Base-by-base conservation (phyloP, 2,888 invertebrate species). In the Eristalinus sepulchralis region DNA sequence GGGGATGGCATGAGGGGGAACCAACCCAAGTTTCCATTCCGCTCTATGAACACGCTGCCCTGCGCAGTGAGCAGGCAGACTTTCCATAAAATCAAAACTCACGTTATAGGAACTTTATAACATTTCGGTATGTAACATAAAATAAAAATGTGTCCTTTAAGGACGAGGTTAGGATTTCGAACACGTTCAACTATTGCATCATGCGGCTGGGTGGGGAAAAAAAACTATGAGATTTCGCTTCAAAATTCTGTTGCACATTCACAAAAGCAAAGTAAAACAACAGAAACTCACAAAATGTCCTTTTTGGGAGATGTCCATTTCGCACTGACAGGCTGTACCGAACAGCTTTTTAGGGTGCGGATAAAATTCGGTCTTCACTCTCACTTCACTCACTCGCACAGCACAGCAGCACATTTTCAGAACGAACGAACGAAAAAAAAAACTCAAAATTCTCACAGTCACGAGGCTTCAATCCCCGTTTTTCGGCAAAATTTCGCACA, bases 251-350 rank as follows among this genome's bases (percentile, higher is more conserved):
- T 78, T 78, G 75, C 75, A 80, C 62, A 84, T 76, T 47, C 64
- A 83, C 53, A 60, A 66, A 75, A 66, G 47, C 20, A 72, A 63
- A 78, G 8, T 33, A 53, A 24, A 59, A 57, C 31, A 55, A 71
- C 62, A 27, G 34, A 71, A 85, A 85, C 82, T 85, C 85, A 85
- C 85, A 68, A 81, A 81, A 76, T 76, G 63, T 81, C 80, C 83
- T 75, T 83, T 83, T 5, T 55, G 17, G 67, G 10, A 53, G 55
- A 33, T 70, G 72, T 64, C 83, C 83, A 70, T 70, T 85, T 77
- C 17, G 27, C 17, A 13, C 24, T 63, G 24, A 70, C 64, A 73
- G 47, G 73, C 47, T 84, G 76, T 75, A 71, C 62, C 53, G 36
- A 53, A 76, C 59, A 77, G 72, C 68, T 66, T 66, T 73, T 62